These are phyloP conservation scores for Chromoteleia sp. DNA, from an alignment of 2,888 invertebrate genomes.

Conservation along the genomic window DNA sequence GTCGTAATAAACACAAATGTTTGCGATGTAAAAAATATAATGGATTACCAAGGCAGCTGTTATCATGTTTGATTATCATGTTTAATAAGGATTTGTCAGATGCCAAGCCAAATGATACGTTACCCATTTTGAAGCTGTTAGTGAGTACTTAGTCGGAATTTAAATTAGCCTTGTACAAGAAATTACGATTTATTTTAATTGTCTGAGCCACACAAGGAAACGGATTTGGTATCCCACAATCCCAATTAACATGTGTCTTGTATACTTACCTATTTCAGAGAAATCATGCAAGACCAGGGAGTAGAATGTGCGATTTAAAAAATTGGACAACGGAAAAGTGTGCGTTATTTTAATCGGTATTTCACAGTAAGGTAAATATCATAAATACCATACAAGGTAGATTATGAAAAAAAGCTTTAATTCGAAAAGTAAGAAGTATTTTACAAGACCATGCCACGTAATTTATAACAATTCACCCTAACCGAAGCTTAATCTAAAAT, in stretches of 20 bases:
- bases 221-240: conserved; percentile 1
- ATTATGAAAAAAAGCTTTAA: conserved; percentile 28
- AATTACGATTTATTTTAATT: conserved; percentile 3
- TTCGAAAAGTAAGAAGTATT: conserved; percentile 30
- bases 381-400: conserved; percentile 18
- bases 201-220: conserved; percentile 1
- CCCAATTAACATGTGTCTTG: conserved; percentile 36
- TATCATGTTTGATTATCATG: conserved; percentile 46
- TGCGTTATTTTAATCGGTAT: background rate
- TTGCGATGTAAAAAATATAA: conserved; percentile 28
- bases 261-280: conserved; percentile 54
- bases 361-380: conserved; percentile 12
- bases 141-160: conserved; percentile 21
- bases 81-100: conserved; percentile 35
- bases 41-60: conserved; percentile 44
- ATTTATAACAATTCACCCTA: conserved; percentile 17
- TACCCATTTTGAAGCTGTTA: conserved; percentile 36
- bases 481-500: conserved; percentile 13
- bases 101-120: conserved; percentile 20
- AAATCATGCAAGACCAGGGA: conserved; percentile 38
- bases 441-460: conserved; percentile 32
- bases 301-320: conserved; percentile 4
- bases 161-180: background rate
- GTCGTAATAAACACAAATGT: conserved; percentile 34
- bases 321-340: background rate